Evolutionary conservation across 2,797 vertebrate genomes (phyloP).

Genomic region (Tauraco hartlaubi): DNA sequence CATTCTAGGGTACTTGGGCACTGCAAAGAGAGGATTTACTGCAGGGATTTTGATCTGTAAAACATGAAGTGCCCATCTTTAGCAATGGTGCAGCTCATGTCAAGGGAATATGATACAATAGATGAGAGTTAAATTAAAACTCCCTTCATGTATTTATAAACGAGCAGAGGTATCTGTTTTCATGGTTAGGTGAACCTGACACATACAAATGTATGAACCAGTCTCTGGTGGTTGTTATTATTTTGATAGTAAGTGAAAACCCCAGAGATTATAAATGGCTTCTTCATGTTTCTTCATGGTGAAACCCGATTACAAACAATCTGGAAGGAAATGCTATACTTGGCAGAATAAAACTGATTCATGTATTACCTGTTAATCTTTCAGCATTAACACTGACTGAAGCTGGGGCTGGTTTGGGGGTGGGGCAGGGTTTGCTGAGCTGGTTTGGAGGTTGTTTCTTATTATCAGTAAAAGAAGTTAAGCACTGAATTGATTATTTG

Average conservation of each 20-base stretch:
- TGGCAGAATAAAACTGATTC: not conserved
- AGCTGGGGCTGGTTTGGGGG: not conserved
- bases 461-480: not conserved
- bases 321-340: not conserved
- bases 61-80: not conserved
- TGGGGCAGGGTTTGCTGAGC: not conserved
- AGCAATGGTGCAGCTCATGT: not conserved
- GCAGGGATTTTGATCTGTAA: not conserved
- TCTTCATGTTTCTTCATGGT: not conserved
- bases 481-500: constrained; percentile 43
- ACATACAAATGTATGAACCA: not conserved
- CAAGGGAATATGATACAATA: not conserved
- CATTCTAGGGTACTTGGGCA: not conserved
- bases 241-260: constrained; percentile 25
- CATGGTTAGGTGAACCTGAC: constrained; percentile 24
- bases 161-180: not conserved
- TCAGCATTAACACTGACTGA: not conserved
- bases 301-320: not conserved
- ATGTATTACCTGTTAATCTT: not conserved
- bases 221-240: not conserved
- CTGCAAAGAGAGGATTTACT: not conserved
- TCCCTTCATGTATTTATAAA: constrained; percentile 15
- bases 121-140: constrained; percentile 47
- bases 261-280: not conserved
- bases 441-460: constrained; percentile 6